Evolutionary conservation across 2,113 vertebrate genomes (phyloP).

Genomic region (Leucosticte australis): DNA sequence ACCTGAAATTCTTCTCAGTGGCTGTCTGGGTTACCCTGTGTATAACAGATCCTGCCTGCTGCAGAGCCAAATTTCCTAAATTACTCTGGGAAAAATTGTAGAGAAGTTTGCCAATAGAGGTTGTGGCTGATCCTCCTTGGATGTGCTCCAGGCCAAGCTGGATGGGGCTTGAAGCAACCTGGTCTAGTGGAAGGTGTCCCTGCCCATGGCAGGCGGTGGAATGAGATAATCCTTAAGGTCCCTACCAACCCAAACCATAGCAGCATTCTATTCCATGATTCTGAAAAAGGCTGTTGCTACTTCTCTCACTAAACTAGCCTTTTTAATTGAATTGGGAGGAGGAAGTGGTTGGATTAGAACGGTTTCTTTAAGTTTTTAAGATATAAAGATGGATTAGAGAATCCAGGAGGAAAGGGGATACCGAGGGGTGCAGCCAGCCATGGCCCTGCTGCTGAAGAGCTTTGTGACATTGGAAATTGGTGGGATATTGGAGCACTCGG

Average conservation of each 20-base stretch:
- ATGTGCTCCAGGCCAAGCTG: background rate
- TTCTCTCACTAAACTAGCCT: background rate
- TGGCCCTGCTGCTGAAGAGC: background rate
- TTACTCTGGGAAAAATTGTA: background rate
- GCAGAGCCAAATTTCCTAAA: background rate
- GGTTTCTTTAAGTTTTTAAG: background rate
- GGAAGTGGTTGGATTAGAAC: background rate
- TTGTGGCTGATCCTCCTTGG: background rate
- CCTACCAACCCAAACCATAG: background rate
- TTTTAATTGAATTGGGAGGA: background rate
- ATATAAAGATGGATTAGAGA: background rate
- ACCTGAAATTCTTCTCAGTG: background rate
- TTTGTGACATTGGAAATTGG: fast-evolving
- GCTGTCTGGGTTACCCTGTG: fast-evolving
- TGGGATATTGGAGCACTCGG: background rate
- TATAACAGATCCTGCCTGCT: background rate
- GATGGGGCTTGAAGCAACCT: background rate
- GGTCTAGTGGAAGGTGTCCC: background rate
- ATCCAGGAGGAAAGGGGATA: background rate
- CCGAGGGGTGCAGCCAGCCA: background rate
- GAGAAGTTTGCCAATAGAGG: background rate
- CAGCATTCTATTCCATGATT: background rate
- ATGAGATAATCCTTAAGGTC: background rate
- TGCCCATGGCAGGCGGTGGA: background rate
- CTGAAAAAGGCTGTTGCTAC: background rate